A percentile compares a stretch with the other conserved stretches of the same genome.
These are phyloP conservation scores for Flexamia atlantica DNA, from an alignment of 2,888 invertebrate genomes.

Conservation along the genomic window DNA sequence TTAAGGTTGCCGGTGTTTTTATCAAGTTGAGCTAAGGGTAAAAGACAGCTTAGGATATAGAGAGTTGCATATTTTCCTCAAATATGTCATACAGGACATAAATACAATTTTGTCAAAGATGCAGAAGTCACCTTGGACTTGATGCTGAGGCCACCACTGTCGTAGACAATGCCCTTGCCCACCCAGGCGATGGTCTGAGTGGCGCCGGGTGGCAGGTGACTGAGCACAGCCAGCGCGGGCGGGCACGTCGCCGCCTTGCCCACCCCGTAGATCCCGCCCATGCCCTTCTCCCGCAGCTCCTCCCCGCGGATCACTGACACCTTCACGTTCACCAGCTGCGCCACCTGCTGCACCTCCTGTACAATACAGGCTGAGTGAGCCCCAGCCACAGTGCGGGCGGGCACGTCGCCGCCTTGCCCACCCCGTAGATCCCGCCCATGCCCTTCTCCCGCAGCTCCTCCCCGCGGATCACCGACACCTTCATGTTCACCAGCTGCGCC, in stretches of 20 bases:
- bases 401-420: constrained; percentile 79
- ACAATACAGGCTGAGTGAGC: too few species aligned
- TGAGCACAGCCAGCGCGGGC: constrained; percentile 82
- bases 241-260: constrained; percentile 79
- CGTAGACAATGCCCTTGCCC: constrained; percentile 96
- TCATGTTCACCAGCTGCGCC: constrained; percentile 81
- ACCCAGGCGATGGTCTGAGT: constrained; percentile 88
- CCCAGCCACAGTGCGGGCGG: too few species aligned
- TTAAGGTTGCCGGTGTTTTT: too few species aligned
- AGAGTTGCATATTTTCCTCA: too few species aligned
- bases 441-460: constrained; percentile 86
- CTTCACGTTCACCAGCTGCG: constrained; percentile 80
- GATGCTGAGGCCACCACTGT: constrained; percentile 95
- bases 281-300: constrained; percentile 85
- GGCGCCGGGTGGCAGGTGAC: constrained; percentile 80
- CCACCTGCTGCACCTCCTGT: constrained; percentile 81
- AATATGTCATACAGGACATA: too few species aligned
- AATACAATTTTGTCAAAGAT: too few species aligned
- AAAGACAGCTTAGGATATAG: too few species aligned
- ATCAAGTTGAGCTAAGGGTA: too few species aligned
- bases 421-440: constrained; percentile 93
- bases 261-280: constrained; percentile 94
- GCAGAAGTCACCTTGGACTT: constrained; percentile 84
- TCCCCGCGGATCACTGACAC: constrained; percentile 88
- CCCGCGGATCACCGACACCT: constrained; percentile 86